Evolutionary conservation across 1,140 invertebrate species (phyloP), one percentile per base, ranked within the genome.

Genomic region (Scaptomyza pallida): DNA sequence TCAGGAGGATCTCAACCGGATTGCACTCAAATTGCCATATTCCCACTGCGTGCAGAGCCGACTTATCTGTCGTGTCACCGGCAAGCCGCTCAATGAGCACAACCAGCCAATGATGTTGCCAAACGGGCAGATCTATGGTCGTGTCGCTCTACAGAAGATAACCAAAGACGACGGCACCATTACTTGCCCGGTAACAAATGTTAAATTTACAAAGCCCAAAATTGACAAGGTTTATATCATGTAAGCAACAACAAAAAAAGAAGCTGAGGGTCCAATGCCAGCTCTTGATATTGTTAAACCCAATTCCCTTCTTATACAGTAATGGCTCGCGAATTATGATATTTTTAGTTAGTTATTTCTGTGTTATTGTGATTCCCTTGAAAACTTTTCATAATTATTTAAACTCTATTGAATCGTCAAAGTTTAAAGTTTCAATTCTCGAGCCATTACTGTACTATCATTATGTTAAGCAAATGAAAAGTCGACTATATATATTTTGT

Each of bases 101-200:
- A 99, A 99, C 92, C 97, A 96, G 72, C 98, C 99, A 0, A 97
- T 99, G 95, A 98, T 99, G 95, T 94, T 99, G 91, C 98, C 99
- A 40, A 99, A 99, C 93, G 98, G 98, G 57, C 96, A 98, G 92
- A 97, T 99, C 50, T 99, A 99, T 92, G 98, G 98, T n/a, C 96
- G 97, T 92, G 94, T 97, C 93, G 97, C 72, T 92, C 97, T 96
- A 94, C 94, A 95, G 75, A 94, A 96, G 90, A 98, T 98, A 95
- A 96, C 97, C 86, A 93, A 94, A 78, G 95, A 97, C 83, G 97
- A 98, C 90, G 97, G 97, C 12, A 95, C 95, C 80, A 94, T 99
- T 23, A 95, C 96, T 54, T 99, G 98, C 91, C 97, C 97, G 13
- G 95, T 97, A 91, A 98, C 97, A 48, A 97, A 97, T 92, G 96